Conservation (phyloP, 2,888 invertebrate genomes). For the Carcina quercana region DNA sequence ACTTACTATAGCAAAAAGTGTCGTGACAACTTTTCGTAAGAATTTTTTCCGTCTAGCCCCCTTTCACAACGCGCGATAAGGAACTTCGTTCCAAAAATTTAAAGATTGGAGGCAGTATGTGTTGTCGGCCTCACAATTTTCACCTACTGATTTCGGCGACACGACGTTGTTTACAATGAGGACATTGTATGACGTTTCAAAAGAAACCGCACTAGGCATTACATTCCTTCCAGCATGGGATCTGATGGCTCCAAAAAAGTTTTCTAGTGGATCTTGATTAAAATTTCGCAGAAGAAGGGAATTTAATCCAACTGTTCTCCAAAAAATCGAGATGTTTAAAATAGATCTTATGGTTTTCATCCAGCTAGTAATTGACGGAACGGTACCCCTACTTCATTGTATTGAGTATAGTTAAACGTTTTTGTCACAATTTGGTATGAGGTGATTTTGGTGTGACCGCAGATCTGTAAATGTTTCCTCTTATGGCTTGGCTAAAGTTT, state of each 20-base stretch:
- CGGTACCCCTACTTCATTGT: conserved; percentile 5
- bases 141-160: conserved; percentile 10
- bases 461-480: no score
- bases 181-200: conserved; percentile 8
- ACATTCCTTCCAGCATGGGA: conserved; percentile 13
- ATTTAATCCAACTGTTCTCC: conserved; percentile 2
- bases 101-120: conserved; percentile 9
- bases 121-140: conserved; percentile 12
- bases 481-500: no score
- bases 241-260: conserved; percentile 16
- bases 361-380: conserved; percentile 15
- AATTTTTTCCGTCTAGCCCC: no score
- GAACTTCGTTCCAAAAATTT: no score
- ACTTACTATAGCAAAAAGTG: no score
- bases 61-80: no score
- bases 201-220: conserved; percentile 10
- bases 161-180: conserved; percentile 9
- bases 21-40: no score
- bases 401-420: no score
- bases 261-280: conserved; percentile 14
- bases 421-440: no score
- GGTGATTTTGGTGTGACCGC: no score
- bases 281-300: conserved; percentile 14
- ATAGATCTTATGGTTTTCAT: conserved; percentile 14
- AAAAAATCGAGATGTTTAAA: background rate